Percentiles rank a stretch among this genome's conserved stretches.
phyloP scores from a whole-genome alignment of 2,888 invertebrate genomes.

The Smittia sp. region DNA sequence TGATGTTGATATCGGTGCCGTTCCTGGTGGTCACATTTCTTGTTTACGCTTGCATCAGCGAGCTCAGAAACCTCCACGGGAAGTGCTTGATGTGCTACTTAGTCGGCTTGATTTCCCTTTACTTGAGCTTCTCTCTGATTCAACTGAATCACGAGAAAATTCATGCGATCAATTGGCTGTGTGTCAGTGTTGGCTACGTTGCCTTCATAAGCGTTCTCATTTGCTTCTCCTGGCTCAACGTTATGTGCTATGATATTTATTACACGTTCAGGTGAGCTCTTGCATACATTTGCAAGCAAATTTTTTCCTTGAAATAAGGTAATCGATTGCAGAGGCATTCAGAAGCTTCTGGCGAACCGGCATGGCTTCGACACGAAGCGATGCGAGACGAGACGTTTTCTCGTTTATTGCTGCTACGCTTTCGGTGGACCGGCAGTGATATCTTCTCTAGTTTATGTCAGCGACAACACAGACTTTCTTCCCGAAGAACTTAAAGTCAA shows the following conservation, averaged over 20 bases:
- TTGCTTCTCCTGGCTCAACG: constrained; percentile 82
- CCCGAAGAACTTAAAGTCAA: neutral
- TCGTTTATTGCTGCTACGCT: constrained; percentile 64
- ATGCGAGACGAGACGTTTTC: constrained; percentile 59
- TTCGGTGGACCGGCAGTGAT: constrained; percentile 64
- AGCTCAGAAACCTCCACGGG: constrained; percentile 72
- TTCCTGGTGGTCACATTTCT: constrained; percentile 69
- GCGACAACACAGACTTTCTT: constrained; percentile 52
- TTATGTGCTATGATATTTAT: constrained; percentile 85
- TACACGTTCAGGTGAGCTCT: constrained; percentile 71
- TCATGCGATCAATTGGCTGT: neutral
- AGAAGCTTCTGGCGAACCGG: constrained; percentile 55
- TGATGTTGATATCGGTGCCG: constrained; percentile 69
- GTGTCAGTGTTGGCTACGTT: constrained; percentile 53
- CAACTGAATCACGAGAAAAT: neutral
- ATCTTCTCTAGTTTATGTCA: constrained; percentile 55
- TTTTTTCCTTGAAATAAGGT: neutral
- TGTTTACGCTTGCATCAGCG: constrained; percentile 69
- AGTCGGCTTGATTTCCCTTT: constrained; percentile 63
- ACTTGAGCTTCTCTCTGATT: neutral
- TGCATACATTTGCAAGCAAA: neutral
- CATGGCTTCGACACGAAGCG: constrained; percentile 52
- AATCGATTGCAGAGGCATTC: neutral
- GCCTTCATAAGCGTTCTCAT: constrained; percentile 74
- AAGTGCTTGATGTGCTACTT: constrained; percentile 75